Evolutionary conservation across 2,113 vertebrate genomes (phyloP).

Genomic region (Dipodomys merriami): DNA sequence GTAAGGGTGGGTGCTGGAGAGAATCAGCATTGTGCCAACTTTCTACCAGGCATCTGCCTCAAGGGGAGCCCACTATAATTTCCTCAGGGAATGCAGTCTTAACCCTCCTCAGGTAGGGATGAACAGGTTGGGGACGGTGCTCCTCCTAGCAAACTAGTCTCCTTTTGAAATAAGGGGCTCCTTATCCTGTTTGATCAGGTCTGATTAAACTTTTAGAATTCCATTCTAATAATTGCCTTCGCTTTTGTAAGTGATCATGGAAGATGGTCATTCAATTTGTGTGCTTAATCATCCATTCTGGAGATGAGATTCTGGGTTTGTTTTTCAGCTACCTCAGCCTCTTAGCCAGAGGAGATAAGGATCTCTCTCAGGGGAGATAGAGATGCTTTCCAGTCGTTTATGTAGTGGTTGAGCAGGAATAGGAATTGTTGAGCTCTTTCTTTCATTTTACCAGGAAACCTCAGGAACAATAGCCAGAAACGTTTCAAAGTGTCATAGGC

Average conservation of each 20-base stretch:
- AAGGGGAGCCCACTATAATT: accelerated
- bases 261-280: neutral
- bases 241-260: too few species aligned
- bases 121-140: neutral
- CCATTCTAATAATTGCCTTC: neutral
- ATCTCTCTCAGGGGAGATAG: neutral
- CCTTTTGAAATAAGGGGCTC: neutral
- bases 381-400: neutral
- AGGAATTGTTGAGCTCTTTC: neutral
- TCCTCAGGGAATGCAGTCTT: neutral
- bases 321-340: neutral
- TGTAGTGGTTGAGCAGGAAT: neutral
- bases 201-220: neutral
- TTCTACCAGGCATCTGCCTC: neutral
- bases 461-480: neutral
- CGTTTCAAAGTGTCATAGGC: neutral
- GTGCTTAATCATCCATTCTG: neutral
- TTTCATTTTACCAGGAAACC: neutral
- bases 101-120: neutral
- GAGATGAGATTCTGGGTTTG: neutral
- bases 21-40: neutral
- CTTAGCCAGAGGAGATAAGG: neutral
- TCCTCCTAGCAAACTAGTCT: neutral
- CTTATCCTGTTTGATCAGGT: neutral
- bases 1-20: neutral